These are phyloP conservation scores for Drosophila lacicola DNA, from an alignment of 2,888 invertebrate genomes.

Conservation along the genomic window DNA sequence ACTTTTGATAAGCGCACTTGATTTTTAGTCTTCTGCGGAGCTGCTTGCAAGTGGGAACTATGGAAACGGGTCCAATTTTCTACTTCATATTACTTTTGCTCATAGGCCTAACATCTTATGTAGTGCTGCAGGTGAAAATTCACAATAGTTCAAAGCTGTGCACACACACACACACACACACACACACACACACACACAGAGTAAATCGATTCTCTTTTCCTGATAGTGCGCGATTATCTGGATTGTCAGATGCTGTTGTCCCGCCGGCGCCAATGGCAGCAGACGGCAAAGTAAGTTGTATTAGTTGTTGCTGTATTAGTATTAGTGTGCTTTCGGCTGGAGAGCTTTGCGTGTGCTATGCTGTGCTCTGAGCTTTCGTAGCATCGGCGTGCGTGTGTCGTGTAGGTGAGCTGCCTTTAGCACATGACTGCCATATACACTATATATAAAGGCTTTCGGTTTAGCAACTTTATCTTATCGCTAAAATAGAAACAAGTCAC, in stretches of 20 bases:
- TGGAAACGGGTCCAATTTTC: slow-evolving; percentile 44
- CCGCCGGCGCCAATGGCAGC: background rate
- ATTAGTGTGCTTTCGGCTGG: background rate
- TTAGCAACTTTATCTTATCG: slow-evolving; percentile 54
- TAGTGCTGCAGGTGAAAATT: slow-evolving; percentile 50
- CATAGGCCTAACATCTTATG: slow-evolving; percentile 50
- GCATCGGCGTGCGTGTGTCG: background rate
- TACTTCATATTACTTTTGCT: slow-evolving; percentile 43
- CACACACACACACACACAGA: background rate
- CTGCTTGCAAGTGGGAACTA: slow-evolving; percentile 35
- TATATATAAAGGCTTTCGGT: slow-evolving; percentile 9
- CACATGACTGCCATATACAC: slow-evolving; percentile 2
- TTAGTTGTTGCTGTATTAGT: background rate
- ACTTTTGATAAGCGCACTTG: slow-evolving; percentile 42
- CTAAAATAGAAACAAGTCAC: slow-evolving; percentile 31
- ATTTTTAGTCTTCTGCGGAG: slow-evolving; percentile 58
- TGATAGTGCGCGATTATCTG: slow-evolving; percentile 56
- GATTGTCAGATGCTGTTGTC: slow-evolving; percentile 39
- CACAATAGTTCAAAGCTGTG: too few relatives aligned
- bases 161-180: background rate
- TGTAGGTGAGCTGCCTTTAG: background rate
- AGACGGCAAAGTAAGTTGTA: slow-evolving; percentile 29
- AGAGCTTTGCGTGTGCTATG: background rate
- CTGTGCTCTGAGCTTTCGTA: slow-evolving; percentile 4
- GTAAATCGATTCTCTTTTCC: background rate